Evolutionary conservation across 2,113 vertebrate species (phyloP).

Genomic region (Hassar affinis): DNA sequence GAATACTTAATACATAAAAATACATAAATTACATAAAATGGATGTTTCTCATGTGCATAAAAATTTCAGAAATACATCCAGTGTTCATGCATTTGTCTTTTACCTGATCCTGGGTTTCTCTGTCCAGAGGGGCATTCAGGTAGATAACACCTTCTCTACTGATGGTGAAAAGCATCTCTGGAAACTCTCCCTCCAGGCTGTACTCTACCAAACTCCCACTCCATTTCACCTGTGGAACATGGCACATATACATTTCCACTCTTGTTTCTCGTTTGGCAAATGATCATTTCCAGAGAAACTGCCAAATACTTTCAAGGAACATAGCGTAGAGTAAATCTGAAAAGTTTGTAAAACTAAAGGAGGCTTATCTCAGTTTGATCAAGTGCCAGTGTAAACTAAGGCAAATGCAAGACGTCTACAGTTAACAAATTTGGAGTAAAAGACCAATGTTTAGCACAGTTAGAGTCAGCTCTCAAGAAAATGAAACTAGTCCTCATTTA

Average conservation of each 20-base stretch:
- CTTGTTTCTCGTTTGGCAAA: slow-evolving; percentile 3
- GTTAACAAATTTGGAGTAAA: neutral
- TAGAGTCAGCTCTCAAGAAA: neutral
- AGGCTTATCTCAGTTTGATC: neutral
- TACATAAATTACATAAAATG: too few relatives aligned
- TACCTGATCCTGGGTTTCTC: slow-evolving; percentile 78
- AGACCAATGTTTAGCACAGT: neutral
- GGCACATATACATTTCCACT: slow-evolving; percentile 32
- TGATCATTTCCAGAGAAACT: neutral
- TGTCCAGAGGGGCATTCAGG: slow-evolving; percentile 73
- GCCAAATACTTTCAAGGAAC: neutral
- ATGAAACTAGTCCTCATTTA: neutral
- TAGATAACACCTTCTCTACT: slow-evolving; percentile 74
- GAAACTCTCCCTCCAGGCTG: slow-evolving; percentile 73
- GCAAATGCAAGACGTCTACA: neutral
- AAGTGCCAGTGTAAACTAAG: neutral
- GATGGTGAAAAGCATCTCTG: slow-evolving; percentile 73
- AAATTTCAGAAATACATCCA: neutral
- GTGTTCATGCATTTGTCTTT: slow-evolving; percentile 17
- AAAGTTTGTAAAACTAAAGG: neutral
- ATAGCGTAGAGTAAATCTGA: neutral
- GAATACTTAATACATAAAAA: too few relatives aligned
- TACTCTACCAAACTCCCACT: slow-evolving; percentile 72
- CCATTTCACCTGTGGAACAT: slow-evolving; percentile 73
- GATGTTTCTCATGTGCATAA: neutral